Evolutionary conservation across 2,113 vertebrate genomes (phyloP).

Genomic region (Urocitellus parryii): DNA sequence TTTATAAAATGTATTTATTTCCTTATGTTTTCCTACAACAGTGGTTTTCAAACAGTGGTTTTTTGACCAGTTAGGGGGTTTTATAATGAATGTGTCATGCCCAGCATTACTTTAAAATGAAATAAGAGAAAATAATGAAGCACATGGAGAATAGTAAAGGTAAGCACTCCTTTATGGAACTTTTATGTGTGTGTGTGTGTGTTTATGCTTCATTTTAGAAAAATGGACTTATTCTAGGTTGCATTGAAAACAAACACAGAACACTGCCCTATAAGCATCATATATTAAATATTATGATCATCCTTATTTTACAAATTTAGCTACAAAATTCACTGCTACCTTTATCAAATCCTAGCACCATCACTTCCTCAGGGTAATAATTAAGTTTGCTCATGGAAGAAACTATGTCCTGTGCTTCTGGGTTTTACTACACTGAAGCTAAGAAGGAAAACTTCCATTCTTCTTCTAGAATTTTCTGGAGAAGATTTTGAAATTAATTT

Average conservation of each 20-base stretch:
- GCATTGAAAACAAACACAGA: too few relatives aligned
- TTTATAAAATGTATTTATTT: slow-evolving; percentile 9
- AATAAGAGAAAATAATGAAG: not conserved
- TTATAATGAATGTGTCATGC: slow-evolving; percentile 19
- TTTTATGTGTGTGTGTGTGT: too few relatives aligned
- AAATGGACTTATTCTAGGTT: too few relatives aligned
- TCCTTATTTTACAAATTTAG: too few relatives aligned
- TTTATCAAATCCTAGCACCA: not conserved
- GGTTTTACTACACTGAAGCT: not conserved
- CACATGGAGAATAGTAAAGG: not conserved
- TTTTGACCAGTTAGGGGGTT: not conserved
- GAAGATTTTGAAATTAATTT: not conserved
- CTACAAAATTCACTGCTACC: not conserved
- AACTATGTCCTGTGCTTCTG: slow-evolving; percentile 1
- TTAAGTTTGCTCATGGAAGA: not conserved
- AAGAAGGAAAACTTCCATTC: not conserved
- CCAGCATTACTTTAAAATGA: slow-evolving; percentile 13
- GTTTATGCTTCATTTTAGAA: too few relatives aligned
- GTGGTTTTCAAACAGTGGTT: not conserved
- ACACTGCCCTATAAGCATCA: too few relatives aligned
- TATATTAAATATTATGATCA: too few relatives aligned
- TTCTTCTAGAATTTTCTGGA: not conserved
- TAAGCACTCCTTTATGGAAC: not conserved
- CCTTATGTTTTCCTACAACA: not conserved
- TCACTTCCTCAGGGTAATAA: not conserved